Percentiles rank a stretch among this genome's conserved stretches.
Conservation (phyloP, 2,113 vertebrate species). For the Hepsetus odoe region DNA sequence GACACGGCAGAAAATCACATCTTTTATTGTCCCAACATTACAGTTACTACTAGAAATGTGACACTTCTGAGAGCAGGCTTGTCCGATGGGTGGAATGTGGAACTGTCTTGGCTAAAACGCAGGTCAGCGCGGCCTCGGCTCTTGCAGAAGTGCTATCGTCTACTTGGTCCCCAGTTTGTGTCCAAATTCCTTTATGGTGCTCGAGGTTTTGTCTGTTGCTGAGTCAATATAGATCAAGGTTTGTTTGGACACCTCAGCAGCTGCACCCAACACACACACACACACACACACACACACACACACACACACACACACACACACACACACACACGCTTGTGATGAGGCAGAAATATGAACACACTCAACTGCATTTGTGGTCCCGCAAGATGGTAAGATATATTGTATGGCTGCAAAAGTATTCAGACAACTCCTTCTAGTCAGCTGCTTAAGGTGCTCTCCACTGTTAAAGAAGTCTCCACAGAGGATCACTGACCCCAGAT, state of each 20-base stretch:
- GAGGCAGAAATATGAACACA: too few species aligned
- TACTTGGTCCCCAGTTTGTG: conserved; percentile 73
- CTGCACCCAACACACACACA: conserved; percentile 56
- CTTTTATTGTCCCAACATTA: conserved; percentile 21
- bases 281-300: conserved; percentile 2
- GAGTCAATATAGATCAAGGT: conserved; percentile 69
- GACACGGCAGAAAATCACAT: not conserved
- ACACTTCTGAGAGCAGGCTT: not conserved
- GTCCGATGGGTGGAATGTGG: not conserved
- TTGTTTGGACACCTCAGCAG: conserved; percentile 72
- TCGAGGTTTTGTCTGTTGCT: conserved; percentile 72
- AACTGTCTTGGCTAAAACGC: not conserved
- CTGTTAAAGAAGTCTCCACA: too few species aligned
- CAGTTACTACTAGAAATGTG: not conserved
- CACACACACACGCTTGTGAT: too few species aligned
- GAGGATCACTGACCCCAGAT: too few species aligned
- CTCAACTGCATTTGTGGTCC: too few species aligned
- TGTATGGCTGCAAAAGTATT: too few species aligned
- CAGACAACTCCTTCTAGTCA: too few species aligned
- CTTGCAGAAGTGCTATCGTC: conserved; percentile 32
- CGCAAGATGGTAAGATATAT: too few species aligned
- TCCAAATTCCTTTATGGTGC: conserved; percentile 76
- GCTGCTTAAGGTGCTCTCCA: too few species aligned
- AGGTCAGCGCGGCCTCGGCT: not conserved
- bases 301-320: too few species aligned